Conservation (phyloP, 2,797 vertebrate genomes). For the Morelia viridis region DNA sequence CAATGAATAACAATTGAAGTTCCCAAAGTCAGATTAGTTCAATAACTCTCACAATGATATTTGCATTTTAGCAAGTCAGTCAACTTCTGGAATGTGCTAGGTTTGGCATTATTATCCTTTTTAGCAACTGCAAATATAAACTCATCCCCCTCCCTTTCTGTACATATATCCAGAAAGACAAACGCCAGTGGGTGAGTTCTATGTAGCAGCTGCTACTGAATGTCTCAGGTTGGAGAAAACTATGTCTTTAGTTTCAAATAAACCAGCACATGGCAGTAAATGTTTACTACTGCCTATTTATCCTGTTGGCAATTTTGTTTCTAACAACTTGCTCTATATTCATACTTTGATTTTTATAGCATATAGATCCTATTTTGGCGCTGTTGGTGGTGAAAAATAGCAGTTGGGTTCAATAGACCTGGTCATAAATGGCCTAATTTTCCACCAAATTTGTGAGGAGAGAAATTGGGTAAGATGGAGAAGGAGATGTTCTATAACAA, state of each 20-base stretch:
- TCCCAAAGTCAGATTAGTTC: not conserved
- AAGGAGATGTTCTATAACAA: not conserved
- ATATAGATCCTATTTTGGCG: not conserved
- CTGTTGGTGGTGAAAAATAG: not conserved
- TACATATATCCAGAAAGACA: not conserved
- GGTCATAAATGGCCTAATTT: not conserved
- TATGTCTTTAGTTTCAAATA: constrained; percentile 3
- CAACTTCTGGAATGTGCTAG: not conserved
- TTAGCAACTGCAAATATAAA: constrained; percentile 37
- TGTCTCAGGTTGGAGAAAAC: not conserved
- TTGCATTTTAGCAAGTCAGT: not conserved
- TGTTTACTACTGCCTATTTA: not conserved
- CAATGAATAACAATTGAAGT: constrained; percentile 29
- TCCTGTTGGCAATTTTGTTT: constrained; percentile 25
- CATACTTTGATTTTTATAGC: not conserved
- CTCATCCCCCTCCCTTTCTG: not conserved
- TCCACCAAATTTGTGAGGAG: not conserved
- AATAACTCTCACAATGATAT: not conserved
- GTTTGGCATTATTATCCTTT: constrained; percentile 20
- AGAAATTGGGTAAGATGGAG: not conserved
- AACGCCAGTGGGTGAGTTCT: not conserved
- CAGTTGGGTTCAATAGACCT: not conserved
- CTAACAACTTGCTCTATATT: constrained; percentile 31
- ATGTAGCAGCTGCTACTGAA: not conserved
- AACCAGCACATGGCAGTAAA: constrained; percentile 11